Evolutionary conservation across 1,140 invertebrate genomes (phyloP).

Genomic region (Drosophila micromelanica): DNA sequence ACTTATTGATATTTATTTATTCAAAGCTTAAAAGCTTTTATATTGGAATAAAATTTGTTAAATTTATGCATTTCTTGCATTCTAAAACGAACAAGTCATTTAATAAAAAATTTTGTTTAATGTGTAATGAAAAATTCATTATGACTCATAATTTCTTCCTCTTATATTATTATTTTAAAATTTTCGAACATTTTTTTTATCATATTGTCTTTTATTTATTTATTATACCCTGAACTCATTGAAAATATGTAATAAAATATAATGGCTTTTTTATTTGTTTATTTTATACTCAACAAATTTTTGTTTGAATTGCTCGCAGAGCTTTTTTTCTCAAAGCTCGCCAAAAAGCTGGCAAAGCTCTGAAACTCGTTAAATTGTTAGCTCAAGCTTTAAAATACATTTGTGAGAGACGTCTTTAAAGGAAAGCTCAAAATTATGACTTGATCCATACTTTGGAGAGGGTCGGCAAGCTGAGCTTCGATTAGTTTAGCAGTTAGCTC

Average conservation of each 20-base stretch:
- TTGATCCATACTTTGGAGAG: not conserved
- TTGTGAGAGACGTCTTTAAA: not conserved
- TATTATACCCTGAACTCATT: too few relatives aligned
- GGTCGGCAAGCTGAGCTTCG: not conserved
- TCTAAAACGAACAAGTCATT: too few relatives aligned
- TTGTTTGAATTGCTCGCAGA: not conserved
- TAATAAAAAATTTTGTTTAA: too few relatives aligned
- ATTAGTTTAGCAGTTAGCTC: conserved; percentile 21
- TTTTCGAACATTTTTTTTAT: too few relatives aligned
- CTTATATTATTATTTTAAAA: too few relatives aligned
- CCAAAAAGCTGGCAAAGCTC: not conserved
- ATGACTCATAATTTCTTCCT: too few relatives aligned
- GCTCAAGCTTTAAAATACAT: not conserved
- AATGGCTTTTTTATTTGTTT: not conserved
- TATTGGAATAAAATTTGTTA: too few relatives aligned
- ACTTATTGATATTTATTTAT: too few relatives aligned
- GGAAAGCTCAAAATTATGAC: not conserved
- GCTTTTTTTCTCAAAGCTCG: not conserved
- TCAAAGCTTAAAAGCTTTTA: too few relatives aligned
- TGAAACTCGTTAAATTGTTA: not conserved
- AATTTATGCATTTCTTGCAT: too few relatives aligned
- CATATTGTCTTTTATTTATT: too few relatives aligned
- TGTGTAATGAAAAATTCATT: too few relatives aligned
- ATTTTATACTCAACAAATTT: not conserved
- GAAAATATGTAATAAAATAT: not conserved